These are phyloP conservation scores for Formicarius rufipectus DNA, from an alignment of 2,113 vertebrate genomes.

Conservation along the genomic window DNA sequence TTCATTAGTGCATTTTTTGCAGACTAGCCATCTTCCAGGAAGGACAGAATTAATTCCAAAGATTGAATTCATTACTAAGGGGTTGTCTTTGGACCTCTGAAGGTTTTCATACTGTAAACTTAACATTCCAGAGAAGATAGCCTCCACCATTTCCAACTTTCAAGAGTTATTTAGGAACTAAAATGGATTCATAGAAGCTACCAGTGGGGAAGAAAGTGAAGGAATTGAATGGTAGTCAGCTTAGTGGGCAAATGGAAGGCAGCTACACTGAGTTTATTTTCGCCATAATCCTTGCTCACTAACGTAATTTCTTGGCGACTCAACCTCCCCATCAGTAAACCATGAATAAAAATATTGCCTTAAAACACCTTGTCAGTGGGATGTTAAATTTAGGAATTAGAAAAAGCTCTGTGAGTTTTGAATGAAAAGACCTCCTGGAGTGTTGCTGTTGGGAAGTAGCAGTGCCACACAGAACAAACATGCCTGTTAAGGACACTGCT, in stretches of 20 bases:
- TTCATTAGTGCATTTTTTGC: background rate
- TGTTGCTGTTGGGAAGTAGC: background rate
- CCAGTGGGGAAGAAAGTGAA: background rate
- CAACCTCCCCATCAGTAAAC: background rate
- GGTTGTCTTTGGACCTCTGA: background rate
- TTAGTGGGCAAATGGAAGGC: background rate
- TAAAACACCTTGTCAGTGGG: background rate
- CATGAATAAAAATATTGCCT: conserved; percentile 4
- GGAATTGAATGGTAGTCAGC: background rate
- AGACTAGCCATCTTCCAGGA: background rate
- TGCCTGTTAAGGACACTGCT: background rate
- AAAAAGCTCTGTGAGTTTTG: background rate
- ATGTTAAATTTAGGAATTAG: conserved; percentile 33
- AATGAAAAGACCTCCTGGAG: background rate
- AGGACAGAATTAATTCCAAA: background rate
- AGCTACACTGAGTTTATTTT: background rate
- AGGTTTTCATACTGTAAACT: background rate
- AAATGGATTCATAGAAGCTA: background rate
- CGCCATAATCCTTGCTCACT: background rate
- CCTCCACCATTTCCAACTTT: background rate
- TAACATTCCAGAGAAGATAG: background rate
- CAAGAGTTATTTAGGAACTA: background rate
- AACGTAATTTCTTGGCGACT: background rate
- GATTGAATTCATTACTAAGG: background rate
- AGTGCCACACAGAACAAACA: background rate